A percentile compares a stretch with the other conserved stretches of the same genome.
These are phyloP conservation scores for Ceyx margarethae DNA, from an alignment of 2,113 vertebrate species.

Conservation along the genomic window DNA sequence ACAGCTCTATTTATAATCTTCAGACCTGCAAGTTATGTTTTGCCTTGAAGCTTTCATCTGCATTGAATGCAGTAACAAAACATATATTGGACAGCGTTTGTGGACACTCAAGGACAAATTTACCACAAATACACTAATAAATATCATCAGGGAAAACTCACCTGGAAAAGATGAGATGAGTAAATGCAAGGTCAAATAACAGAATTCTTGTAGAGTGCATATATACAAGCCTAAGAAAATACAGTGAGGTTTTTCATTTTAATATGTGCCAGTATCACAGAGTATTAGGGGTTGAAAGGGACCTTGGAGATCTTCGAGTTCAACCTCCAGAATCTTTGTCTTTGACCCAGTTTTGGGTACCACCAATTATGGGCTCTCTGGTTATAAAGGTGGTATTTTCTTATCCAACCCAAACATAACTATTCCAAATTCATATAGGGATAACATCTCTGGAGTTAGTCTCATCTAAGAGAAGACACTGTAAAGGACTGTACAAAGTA, in stretches of 20 bases:
- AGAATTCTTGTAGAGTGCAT: conserved; percentile 8
- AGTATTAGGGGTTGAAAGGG: too few relatives aligned
- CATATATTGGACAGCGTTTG: neutral
- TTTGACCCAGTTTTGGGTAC: neutral
- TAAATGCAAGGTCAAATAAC: conserved; percentile 12
- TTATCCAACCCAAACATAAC: neutral
- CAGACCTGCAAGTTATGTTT: neutral
- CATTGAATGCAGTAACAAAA: neutral
- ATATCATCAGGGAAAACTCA: neutral
- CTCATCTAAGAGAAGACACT: neutral
- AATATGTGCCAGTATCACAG: neutral
- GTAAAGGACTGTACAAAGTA: neutral
- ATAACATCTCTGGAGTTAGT: neutral
- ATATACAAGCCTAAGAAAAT: conserved; percentile 23
- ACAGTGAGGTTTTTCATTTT: neutral
- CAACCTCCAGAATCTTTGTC: neutral
- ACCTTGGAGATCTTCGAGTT: too few relatives aligned
- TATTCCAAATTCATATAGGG: neutral
- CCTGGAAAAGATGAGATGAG: conserved; percentile 36
- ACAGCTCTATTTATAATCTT: neutral
- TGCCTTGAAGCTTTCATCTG: neutral
- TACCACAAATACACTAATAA: neutral
- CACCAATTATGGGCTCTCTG: neutral
- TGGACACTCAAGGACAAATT: neutral
- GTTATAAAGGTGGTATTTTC: neutral